Evolutionary conservation across 2,113 vertebrate species (phyloP), one percentile per base, ranked within the genome.

Genomic region (Oxyura jamaicensis): DNA sequence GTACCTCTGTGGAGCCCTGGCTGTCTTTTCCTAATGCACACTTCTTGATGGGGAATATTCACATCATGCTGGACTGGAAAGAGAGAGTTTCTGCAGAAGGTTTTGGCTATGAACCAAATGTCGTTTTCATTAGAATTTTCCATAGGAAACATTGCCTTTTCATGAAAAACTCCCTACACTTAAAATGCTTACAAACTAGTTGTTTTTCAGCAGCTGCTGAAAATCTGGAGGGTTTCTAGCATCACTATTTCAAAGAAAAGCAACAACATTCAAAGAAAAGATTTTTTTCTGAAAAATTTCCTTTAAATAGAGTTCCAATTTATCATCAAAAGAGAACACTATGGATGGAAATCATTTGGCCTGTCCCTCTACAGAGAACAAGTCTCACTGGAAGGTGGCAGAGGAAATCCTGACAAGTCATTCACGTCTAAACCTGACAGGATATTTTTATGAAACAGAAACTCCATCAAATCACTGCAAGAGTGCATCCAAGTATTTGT

Each of bases 41-140:
- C 5, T 68, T 17, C 39, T 1, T 3, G 33, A 22, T 29, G 48
- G 26, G 48, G 29, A 84, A 78, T 53, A n/a, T 0, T 72, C 22
- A 75, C 14, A 76, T 60, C 4, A 0, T 0, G 0, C 33, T 1
- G 3, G 52, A 58, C 4, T 3, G 2, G 74, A 91, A 87, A 77
- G 21, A 81, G 11, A 65, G 25, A 35, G 17, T 53, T 90, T 91
- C 58, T 87, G 56, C 26, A 48, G 63, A 53, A 3, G 1, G 3
- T 33, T 59, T 46, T 71, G 56, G 16, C 21, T 50, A 31, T 83
- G 76, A 58, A 77, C 66, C 8, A 8, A 58, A 31, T 1, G 4
- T 28, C 0, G 0, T 8, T 67, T 91, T 75, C 71, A n/a, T 39
- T 33, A 78, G 65, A 75, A 71, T 81, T 92, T 96, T 89, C 74